Base-by-base conservation (phyloP, 37 sponge, comb jelly and placozoan genomes). In the Tethya wilhelma region DNA sequence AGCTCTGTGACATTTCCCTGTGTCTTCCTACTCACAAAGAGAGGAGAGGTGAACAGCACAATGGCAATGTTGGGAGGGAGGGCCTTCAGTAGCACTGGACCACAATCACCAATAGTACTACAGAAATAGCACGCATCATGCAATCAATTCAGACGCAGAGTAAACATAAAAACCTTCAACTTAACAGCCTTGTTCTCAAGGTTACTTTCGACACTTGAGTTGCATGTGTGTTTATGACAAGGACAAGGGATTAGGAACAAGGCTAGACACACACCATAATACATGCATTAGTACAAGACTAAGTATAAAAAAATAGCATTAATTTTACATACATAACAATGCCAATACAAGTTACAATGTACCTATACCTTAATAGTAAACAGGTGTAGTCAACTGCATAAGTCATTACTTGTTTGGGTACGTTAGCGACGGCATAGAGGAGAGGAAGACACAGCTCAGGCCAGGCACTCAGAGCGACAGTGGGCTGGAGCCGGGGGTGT, bases 381-480 rank as follows among this genome's bases (percentile, higher is more conserved):
- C 44, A 23, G 65, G 78, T 64, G 49, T 64, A 77, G 33, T 44
- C 56, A 17, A 79, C 38, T 38, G 69, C 59, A 23, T 57, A 55
- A 2, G 37, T 25, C 17, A 69, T 36, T 33, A 79, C 69, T 28
- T 79, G 80, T 22, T 40, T 30, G 23, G 80, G 80, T 0, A 79
- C 69, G 55, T 69, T 69, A 59, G 67, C 8, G 23, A 20, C 5
- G 0, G 45, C 41, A 43, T 59, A 44, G 14, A 67, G 67, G 20
- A 77, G 44, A 12, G 78, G 78, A 34, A 77, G 78, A 44, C 78
- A 77, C 26, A 77, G 78, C 22, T 77, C 49, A 31, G 64, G 78
- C 78, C 78, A 77, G 36, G 65, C 34, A 2, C 29, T 44, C 26
- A 49, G 6, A 26, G 65, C 65, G 2, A 34, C 19, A 0, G 8